Evolutionary conservation across 2,888 invertebrate genomes (phyloP).

Genomic region (Volucella zonaria): DNA sequence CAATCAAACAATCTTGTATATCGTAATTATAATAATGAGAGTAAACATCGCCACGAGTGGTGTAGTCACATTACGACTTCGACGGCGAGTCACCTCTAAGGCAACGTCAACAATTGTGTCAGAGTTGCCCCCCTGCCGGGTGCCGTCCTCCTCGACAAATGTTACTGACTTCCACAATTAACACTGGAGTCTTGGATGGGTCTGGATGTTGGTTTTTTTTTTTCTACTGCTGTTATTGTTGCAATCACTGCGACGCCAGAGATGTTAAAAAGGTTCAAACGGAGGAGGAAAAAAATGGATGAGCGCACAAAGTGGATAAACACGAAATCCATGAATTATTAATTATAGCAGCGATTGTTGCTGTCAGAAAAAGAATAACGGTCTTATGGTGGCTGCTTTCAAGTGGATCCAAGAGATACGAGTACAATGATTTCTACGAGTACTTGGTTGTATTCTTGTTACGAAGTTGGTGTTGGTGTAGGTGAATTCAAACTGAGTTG

Average conservation of each 20-base stretch:
- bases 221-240: constrained; percentile 16
- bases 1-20: neutral
- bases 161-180: too few relatives aligned
- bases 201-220: neutral
- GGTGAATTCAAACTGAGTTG: neutral
- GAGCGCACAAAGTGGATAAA: constrained; percentile 58
- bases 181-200: too few relatives aligned
- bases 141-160: too few relatives aligned
- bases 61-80: neutral
- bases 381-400: constrained; percentile 2
- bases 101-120: too few relatives aligned
- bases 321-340: constrained; percentile 59
- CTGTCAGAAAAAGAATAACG: constrained; percentile 40
- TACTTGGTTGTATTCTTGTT: too few relatives aligned
- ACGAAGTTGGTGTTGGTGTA: neutral
- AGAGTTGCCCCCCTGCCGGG: too few relatives aligned
- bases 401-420: constrained; percentile 7
- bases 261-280: constrained; percentile 58
- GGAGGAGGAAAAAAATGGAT: constrained; percentile 25
- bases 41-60: constrained; percentile 31
- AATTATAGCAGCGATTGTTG: constrained; percentile 42
- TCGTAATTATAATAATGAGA: constrained; percentile 13
- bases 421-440: neutral
- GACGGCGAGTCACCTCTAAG: too few relatives aligned
- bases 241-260: constrained; percentile 18